Conservation (phyloP, 2,888 invertebrate genomes). For the Augiades crinisus region DNA sequence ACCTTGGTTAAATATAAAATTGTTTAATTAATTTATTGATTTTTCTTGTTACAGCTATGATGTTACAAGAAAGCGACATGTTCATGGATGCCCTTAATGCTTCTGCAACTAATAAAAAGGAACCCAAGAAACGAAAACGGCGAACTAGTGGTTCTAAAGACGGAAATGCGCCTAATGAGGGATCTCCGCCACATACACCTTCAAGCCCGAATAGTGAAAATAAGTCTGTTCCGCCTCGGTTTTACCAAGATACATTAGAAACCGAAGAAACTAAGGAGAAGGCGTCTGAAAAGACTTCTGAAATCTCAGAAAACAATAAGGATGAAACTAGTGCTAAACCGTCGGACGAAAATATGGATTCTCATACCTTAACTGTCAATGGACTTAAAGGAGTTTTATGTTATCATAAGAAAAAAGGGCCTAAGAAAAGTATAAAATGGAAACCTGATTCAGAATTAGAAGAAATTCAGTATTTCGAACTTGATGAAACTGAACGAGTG, state of each 20-base stretch:
- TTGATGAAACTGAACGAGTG: constrained; percentile 97
- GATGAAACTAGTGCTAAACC: constrained; percentile 30
- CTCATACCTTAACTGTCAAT: constrained; percentile 72
- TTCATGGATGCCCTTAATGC: constrained; percentile 95
- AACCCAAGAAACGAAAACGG: constrained; percentile 90
- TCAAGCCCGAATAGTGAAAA: constrained; percentile 69
- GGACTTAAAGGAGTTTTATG: constrained; percentile 89
- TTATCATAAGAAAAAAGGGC: constrained; percentile 87
- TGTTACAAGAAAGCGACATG: constrained; percentile 94
- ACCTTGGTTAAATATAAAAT: no score
- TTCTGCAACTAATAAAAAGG: constrained; percentile 88
- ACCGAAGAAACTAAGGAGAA: constrained; percentile 83
- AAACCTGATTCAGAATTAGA: constrained; percentile 90
- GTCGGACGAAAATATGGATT: constrained; percentile 61
- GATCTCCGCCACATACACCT: constrained; percentile 79
- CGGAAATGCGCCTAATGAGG: constrained; percentile 65
- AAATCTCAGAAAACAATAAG: constrained; percentile 48
- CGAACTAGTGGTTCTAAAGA: constrained; percentile 87
- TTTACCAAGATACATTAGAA: constrained; percentile 96
- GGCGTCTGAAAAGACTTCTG: constrained; percentile 45
- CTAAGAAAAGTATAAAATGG: constrained; percentile 91
- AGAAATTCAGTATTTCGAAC: constrained; percentile 93
- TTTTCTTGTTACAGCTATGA: constrained; percentile 83
- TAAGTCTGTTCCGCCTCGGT: constrained; percentile 84
- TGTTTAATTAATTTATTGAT: constrained; percentile 11